Evolutionary conservation across 2,888 invertebrate species (phyloP).

Genomic region (Antheraea yamamai): DNA sequence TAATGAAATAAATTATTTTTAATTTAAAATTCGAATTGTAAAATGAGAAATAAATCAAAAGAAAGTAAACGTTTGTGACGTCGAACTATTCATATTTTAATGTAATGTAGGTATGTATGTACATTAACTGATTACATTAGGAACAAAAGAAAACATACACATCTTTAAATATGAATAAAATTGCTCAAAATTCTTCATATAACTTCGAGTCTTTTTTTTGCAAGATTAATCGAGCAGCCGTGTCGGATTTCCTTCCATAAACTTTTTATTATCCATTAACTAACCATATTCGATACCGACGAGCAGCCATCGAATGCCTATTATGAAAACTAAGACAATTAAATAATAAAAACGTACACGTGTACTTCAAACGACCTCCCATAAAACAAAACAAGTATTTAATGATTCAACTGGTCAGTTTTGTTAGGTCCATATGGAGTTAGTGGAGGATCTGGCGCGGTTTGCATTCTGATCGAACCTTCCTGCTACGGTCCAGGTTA

Average conservation of each 20-base stretch:
- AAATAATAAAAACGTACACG: constrained; percentile 60
- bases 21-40: background rate
- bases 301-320: constrained; percentile 36
- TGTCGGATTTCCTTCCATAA: constrained; percentile 22
- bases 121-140: background rate
- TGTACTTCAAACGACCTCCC: constrained; percentile 60
- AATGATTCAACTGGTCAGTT: constrained; percentile 55
- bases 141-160: background rate
- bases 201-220: constrained; percentile 21
- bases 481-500: constrained; percentile 66
- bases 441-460: constrained; percentile 60
- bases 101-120: background rate
- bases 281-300: constrained; percentile 29
- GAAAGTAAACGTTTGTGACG: background rate
- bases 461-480: constrained; percentile 58
- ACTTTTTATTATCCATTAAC: constrained; percentile 25
- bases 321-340: constrained; percentile 56
- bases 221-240: constrained; percentile 18
- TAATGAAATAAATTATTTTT: background rate
- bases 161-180: background rate
- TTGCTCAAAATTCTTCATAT: background rate
- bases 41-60: background rate
- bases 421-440: constrained; percentile 55
- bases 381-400: constrained; percentile 59
- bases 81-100: background rate